phyloP scores from a whole-genome alignment of 2,797 vertebrate genomes.

The Epinephelus malabaricus region DNA sequence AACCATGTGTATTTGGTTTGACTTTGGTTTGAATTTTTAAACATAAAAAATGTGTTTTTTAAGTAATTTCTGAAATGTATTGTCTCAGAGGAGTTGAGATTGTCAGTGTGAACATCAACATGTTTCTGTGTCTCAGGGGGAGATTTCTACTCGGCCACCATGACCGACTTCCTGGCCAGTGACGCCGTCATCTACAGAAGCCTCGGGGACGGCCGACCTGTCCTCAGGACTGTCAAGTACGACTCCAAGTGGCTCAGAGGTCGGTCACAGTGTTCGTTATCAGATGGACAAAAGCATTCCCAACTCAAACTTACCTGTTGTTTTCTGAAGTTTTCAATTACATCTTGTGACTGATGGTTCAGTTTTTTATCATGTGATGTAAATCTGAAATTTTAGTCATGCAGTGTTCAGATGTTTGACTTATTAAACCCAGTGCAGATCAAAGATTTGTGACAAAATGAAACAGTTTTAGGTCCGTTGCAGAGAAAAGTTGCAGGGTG shows the following conservation, averaged over 20 bases:
- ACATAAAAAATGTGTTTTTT: too few relatives aligned
- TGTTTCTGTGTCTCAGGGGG: constrained; percentile 83
- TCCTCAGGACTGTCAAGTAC: constrained; percentile 96
- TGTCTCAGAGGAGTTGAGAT: too few relatives aligned
- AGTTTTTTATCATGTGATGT: too few relatives aligned
- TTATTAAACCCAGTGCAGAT: too few relatives aligned
- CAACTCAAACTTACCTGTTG: background rate
- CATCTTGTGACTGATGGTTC: background rate
- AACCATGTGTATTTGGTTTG: too few relatives aligned
- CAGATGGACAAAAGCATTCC: background rate
- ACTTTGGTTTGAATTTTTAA: too few relatives aligned
- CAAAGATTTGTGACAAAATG: too few relatives aligned
- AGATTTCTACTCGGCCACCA: constrained; percentile 96
- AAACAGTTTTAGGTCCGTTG: too few relatives aligned
- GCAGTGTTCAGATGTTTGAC: too few relatives aligned
- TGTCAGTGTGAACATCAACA: background rate
- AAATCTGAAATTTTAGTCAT: too few relatives aligned
- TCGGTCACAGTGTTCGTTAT: constrained; percentile 48
- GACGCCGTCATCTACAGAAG: constrained; percentile 98
- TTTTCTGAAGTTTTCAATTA: background rate
- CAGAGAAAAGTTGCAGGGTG: too few relatives aligned
- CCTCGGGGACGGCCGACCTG: constrained; percentile 91
- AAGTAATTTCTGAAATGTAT: too few relatives aligned
- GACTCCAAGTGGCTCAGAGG: constrained; percentile 99
- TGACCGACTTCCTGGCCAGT: constrained; percentile 97